Evolutionary conservation across 2,888 invertebrate genomes (phyloP).

Genomic region (Tuta absoluta): DNA sequence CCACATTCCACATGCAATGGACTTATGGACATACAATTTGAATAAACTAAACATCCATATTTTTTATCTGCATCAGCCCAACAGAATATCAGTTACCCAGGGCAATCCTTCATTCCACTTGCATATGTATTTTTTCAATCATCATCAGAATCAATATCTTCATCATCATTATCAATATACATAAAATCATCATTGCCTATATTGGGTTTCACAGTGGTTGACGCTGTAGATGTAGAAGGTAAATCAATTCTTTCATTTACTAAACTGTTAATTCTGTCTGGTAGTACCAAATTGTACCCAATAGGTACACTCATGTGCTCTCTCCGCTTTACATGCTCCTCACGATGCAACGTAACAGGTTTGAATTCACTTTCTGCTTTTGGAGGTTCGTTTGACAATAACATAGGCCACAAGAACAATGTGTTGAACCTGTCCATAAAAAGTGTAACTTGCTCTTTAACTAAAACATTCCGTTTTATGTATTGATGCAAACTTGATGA

Average conservation of each 20-base stretch:
- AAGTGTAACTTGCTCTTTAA: constrained; percentile 21
- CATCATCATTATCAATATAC: constrained; percentile 2
- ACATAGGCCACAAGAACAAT: constrained; percentile 28
- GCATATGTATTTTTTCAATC: not conserved
- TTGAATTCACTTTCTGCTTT: not conserved
- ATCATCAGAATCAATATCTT: not conserved
- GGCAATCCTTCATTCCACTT: too few relatives aligned
- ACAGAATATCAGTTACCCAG: not conserved
- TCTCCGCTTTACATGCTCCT: not conserved
- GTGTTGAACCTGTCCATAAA: constrained; percentile 25
- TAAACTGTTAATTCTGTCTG: not conserved
- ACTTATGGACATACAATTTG: too few relatives aligned
- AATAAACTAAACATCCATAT: too few relatives aligned
- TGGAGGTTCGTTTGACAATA: constrained; percentile 25
- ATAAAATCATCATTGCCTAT: constrained; percentile 22
- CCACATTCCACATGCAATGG: too few relatives aligned
- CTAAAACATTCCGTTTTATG: constrained; percentile 15
- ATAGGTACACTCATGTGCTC: not conserved
- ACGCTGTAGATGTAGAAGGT: not conserved
- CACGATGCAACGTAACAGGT: not conserved
- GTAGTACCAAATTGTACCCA: not conserved
- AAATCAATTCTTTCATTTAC: constrained; percentile 10
- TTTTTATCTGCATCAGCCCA: too few relatives aligned
- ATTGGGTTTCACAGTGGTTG: not conserved
- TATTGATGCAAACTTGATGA: not conserved